These are phyloP conservation scores for Palaemon carinicauda DNA, from an alignment of 1,140 invertebrate genomes.

Conservation along the genomic window DNA sequence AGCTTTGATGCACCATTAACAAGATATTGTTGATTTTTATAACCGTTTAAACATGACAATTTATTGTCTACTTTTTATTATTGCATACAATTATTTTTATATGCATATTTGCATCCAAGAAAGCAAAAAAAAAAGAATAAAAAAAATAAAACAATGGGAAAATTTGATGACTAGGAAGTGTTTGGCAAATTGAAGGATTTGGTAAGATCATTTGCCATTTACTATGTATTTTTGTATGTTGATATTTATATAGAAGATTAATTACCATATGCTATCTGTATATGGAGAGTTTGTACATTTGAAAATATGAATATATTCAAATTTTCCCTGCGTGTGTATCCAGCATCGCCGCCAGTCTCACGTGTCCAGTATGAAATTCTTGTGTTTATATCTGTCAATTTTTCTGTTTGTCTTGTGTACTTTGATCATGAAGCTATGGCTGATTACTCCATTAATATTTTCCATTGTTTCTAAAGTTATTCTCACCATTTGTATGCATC, in stretches of 20 bases:
- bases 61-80: constrained; percentile 2
- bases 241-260: not conserved
- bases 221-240: not conserved
- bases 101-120: not conserved
- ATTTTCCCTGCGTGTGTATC: constrained; percentile 38
- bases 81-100: not conserved
- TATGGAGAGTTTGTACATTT: not conserved
- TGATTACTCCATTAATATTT: no score
- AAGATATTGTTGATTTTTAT: not conserved
- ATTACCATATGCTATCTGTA: not conserved
- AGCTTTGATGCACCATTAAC: constrained; percentile 19
- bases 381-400: not conserved
- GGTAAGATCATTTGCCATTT: not conserved
- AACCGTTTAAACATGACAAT: not conserved
- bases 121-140: no score
- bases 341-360: constrained; percentile 38
- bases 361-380: constrained; percentile 23
- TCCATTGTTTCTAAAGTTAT: no score
- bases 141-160: not conserved
- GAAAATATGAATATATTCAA: constrained; percentile 17
- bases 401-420: not conserved
- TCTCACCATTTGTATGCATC: no score
- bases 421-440: not conserved
- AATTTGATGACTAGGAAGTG: constrained; percentile 12
- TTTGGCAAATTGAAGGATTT: not conserved